Evolutionary conservation across 2,113 vertebrate species (phyloP).

Genomic region (Macquaria ambigua): DNA sequence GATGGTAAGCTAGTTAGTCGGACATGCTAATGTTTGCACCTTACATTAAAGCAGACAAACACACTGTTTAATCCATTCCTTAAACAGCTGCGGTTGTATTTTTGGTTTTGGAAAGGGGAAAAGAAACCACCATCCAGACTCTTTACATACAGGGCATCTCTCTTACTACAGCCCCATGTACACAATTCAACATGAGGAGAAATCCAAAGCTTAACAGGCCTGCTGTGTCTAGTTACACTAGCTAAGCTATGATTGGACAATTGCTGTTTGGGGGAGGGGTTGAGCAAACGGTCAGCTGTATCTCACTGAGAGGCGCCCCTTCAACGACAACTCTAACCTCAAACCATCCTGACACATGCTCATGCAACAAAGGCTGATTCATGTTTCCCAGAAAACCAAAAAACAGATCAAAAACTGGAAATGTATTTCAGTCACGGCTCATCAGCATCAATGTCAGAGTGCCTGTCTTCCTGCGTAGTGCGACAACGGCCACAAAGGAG

Average conservation of each 20-base stretch:
- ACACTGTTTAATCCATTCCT: too few relatives aligned
- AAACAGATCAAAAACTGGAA: background rate
- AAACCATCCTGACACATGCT: background rate
- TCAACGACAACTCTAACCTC: background rate
- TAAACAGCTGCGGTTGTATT: too few relatives aligned
- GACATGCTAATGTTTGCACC: background rate
- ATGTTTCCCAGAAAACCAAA: background rate
- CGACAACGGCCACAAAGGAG: background rate
- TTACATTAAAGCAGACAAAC: background rate
- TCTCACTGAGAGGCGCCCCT: background rate
- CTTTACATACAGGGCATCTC: too few relatives aligned
- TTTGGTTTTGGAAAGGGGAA: too few relatives aligned
- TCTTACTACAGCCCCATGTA: too few relatives aligned
- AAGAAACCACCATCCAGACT: too few relatives aligned
- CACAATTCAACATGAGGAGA: too few relatives aligned
- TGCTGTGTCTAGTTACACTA: background rate
- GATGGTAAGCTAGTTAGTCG: background rate
- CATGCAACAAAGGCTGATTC: background rate
- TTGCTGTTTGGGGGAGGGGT: background rate
- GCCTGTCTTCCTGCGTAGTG: background rate
- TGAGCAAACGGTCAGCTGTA: background rate
- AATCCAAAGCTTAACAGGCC: background rate
- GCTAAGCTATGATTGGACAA: background rate
- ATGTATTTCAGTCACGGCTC: constrained; percentile 8
- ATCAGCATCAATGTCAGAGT: background rate